phyloP scores from a whole-genome alignment of 2,888 invertebrate genomes.

The Slavum lentiscoides region DNA sequence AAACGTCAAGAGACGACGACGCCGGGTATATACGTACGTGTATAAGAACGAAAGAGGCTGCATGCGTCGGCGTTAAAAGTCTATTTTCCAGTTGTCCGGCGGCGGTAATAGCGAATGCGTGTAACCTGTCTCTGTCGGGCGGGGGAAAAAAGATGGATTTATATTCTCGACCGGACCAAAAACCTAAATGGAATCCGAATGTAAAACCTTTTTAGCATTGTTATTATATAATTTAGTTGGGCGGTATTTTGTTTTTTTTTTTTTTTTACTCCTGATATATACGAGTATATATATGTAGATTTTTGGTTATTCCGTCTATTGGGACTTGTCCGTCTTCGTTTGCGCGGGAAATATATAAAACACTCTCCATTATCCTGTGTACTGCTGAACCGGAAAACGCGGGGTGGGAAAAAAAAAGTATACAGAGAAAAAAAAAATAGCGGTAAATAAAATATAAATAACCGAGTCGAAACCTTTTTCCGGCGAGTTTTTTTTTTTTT shows the following conservation, averaged over 20 bases:
- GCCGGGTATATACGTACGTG: background rate
- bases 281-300: slow-evolving; percentile 19
- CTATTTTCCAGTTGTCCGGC: slow-evolving; percentile 52
- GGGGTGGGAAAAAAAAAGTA: no score
- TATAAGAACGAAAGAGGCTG: background rate
- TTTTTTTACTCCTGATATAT: slow-evolving; percentile 26
- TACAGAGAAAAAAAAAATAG: slow-evolving; percentile 13
- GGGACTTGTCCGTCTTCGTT: slow-evolving; percentile 53
- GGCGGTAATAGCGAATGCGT: slow-evolving; percentile 55
- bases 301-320: slow-evolving; percentile 46
- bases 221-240: slow-evolving; percentile 51
- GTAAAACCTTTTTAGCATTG: slow-evolving; percentile 53
- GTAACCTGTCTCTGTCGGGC: slow-evolving; percentile 55
- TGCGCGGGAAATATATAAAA: slow-evolving; percentile 49
- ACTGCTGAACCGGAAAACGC: slow-evolving; percentile 21
- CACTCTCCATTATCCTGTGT: slow-evolving; percentile 49
- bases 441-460: slow-evolving; percentile 52
- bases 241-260: slow-evolving; percentile 23
- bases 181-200: slow-evolving; percentile 52
- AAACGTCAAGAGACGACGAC: slow-evolving; percentile 34
- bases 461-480: slow-evolving; percentile 51
- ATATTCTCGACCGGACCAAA: slow-evolving; percentile 43
- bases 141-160: slow-evolving; percentile 54
- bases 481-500: slow-evolving; percentile 32
- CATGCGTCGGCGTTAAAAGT: slow-evolving; percentile 8